Base-by-base conservation (phyloP, 2,888 invertebrate genomes). In the Automeris io region DNA sequence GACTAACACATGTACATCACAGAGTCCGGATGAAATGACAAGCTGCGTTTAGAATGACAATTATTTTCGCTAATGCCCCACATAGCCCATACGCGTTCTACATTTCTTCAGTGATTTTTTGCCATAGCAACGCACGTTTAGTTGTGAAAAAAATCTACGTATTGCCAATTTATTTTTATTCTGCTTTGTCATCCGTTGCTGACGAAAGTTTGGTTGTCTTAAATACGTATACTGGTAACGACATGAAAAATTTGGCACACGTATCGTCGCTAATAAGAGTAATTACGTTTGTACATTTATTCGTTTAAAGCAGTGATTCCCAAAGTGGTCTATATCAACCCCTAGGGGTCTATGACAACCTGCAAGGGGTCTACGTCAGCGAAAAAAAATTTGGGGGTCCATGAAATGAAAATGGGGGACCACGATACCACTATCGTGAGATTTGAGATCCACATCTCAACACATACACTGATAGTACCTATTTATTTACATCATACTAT, bases 121-220 rank as follows among this genome's bases (percentile, higher is more conserved):
- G 50, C 58, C 59, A 53, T 64, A 62, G 64, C 61, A 64, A 66
- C 66, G 41, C 32, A 37, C 39, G 26, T 29, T 26, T 21, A 41
- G 46, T 46, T 49, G 47, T 42, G 47, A 61, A 67, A 61, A 61
- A 59, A 51, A 45, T 48, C 51, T 57, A 50, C 43, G 16, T 16
- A 16, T 36, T 36, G 12, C 42, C 35, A 45, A 43, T 51, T 58
- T 63, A 60, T 68, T 70, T 65, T 57, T 49, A 64, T 58, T 56
- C 48, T 46, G 52, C 48, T 52, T 60, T 61, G 45, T 53, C 58
- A 52, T 29, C 39, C 13, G 40, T 23, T 38, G 34, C 36, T 40
- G 32, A 33, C 24, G 25, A 29, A 33, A 39, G 7, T 16, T 35
- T 32, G 2, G 24, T 35, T 8, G 5, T 29, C 16, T 8, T 9